Percentiles rank a stretch among this genome's conserved stretches.
Evolutionary conservation across 2,113 vertebrate species (phyloP).

Genomic region (Antennarius striatus): DNA sequence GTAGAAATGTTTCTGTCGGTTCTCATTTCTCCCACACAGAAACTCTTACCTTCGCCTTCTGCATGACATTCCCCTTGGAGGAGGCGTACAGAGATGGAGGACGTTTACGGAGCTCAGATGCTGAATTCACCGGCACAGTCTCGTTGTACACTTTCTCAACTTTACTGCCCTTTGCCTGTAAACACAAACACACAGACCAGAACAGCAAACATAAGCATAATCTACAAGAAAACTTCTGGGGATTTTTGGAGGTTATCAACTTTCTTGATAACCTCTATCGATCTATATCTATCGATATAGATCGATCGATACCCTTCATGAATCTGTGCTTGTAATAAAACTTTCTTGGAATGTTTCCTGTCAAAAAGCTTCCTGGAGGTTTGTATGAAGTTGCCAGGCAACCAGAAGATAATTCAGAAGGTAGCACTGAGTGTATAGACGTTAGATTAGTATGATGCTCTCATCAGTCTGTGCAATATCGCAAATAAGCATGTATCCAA

Average conservation of each 20-base stretch:
- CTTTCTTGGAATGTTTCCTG: no score
- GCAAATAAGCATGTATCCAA: no score
- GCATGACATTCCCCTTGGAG: slow-evolving; percentile 89
- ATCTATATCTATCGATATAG: no score
- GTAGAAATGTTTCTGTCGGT: neutral
- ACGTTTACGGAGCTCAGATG: slow-evolving; percentile 89
- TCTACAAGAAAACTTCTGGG: neutral
- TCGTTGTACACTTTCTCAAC: slow-evolving; percentile 79
- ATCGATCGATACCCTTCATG: no score
- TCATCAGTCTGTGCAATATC: no score
- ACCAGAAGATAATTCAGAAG: slow-evolving; percentile 1
- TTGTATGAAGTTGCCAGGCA: slow-evolving; percentile 5
- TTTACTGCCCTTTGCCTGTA: slow-evolving; percentile 67
- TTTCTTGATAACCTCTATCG: no score
- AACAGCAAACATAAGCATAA: neutral
- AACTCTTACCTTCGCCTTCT: slow-evolving; percentile 91
- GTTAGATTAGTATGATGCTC: no score
- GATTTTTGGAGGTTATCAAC: neutral
- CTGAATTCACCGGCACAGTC: slow-evolving; percentile 87
- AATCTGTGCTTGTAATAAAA: no score
- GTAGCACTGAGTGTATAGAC: neutral
- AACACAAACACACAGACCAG: slow-evolving; percentile 17
- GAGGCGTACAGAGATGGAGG: slow-evolving; percentile 86
- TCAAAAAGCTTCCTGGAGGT: neutral
- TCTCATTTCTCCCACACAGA: neutral